Base-by-base conservation (phyloP, 2,888 invertebrate genomes). In the Calliopum simillimum region DNA sequence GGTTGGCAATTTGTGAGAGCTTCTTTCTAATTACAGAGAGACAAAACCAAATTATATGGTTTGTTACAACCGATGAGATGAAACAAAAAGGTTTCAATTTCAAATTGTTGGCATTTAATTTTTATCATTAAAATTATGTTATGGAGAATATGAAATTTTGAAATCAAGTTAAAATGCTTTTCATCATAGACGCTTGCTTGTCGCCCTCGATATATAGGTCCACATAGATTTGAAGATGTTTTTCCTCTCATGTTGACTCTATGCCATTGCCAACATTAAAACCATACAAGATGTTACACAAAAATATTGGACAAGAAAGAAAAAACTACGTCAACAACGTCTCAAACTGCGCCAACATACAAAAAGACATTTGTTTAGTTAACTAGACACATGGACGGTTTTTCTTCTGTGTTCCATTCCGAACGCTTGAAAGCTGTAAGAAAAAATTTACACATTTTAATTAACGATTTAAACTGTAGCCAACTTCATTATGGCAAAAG, bases 351-450 rank as follows among this genome's bases (percentile, higher is more conserved):
- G 33, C 33, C 33, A 33, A 33, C 33, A 33, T 33, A 33, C 33
- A 5, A 33, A 33, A 33, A 33, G 33, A 33, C 33, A 33, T 33
- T 33, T 33, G 33, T 33, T 33, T 33, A 33, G 33, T 33, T 33
- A 33, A 33, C 33, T 33, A 33, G 33, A 33, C 33, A 33, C 33
- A 33, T 8, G 33, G 33, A 33, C 33, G 5, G 33, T 33, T 33
- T 33, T 33, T 16, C 53, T 13, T 2, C 33, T 4, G 11, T 56
- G 75, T 75, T 73, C 73, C 72, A 74, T 76, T 74, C 74, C 72
- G 65, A 62, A 71, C 72, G 73, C 71, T 72, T 71, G 70, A 66
- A 41, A 61, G 70, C 68, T 51, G 66, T 44, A 71, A 69, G 25
- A 71, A 71, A 68, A 70, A 68, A 56, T 62, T 55, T 46, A 62